Evolutionary conservation across 2,888 invertebrate species (phyloP), one percentile per base, ranked within the genome.

Genomic region (Acleris literana): DNA sequence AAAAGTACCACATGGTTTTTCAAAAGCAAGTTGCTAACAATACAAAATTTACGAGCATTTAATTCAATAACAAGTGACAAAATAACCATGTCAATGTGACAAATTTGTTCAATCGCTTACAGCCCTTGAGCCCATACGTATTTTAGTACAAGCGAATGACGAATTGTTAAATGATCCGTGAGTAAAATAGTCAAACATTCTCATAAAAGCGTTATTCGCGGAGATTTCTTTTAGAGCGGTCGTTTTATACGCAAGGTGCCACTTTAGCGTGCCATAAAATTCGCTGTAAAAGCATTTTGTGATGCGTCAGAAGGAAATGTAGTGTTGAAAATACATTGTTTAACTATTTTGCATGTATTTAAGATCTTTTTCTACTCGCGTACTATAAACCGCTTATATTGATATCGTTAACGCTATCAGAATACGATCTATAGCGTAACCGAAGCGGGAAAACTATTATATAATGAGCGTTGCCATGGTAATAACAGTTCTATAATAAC

Each of bases 81-180:
- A 13, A 39, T n/a, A 39, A 9, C 58, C n/a, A 59, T 33, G 20
- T 25, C 16, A 39, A 57, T 54, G 18, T 49, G 33, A 49, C 16
- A 56, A 49, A 29, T 51, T 43, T 17, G 17, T 43, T 55, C 60
- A 65, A 60, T 55, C 20, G 17, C 54, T 29, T 6, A 5, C 39
- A 60, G 17, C 33, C 60, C 60, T 25, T 46, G 60, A 51, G 51
- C 55, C 29, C 51, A 61, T 65, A 54, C 54, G 48, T 60, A 49
- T 49, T 64, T 59, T 64, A 65, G 51, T 61, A 55, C 65, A 56
- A 46, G 53, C 66, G 57, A 52, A 57, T 61, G 66, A 48, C 66
- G 62, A 66, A 66, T 66, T 66, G 66, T 62, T 66, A 62, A 66
- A 66, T 66, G 62, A 66, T 66, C 52, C 62, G 66, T 66, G 66